phyloP scores from a whole-genome alignment of 2,888 invertebrate genomes.

The Napeogenes sylphis region DNA sequence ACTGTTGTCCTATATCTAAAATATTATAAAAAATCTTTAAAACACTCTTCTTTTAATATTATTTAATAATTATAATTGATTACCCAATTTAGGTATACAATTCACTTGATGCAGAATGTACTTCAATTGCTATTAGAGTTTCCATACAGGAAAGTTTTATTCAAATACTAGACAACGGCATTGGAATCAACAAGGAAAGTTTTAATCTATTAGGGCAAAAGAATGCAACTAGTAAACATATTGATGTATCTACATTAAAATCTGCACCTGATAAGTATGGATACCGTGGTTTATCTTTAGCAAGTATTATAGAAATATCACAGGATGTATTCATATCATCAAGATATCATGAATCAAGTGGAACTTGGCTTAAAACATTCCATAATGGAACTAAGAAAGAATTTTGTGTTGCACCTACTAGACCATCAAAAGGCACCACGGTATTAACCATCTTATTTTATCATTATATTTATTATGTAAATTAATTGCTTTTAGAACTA shows the following conservation, averaged over 20 bases:
- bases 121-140: slow-evolving; percentile 83
- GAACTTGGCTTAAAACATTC: slow-evolving; percentile 79
- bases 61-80: not conserved
- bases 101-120: slow-evolving; percentile 83
- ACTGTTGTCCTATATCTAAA: too few relatives aligned
- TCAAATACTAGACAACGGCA: slow-evolving; percentile 88
- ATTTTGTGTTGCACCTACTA: slow-evolving; percentile 46
- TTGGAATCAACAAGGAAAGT: slow-evolving; percentile 78
- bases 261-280: slow-evolving; percentile 78
- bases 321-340: slow-evolving; percentile 79
- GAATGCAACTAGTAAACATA: slow-evolving; percentile 82
- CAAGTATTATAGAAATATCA: slow-evolving; percentile 79
- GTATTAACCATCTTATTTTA: slow-evolving; percentile 44
- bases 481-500: not conserved
- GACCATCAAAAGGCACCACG: slow-evolving; percentile 84
- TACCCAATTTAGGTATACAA: slow-evolving; percentile 78
- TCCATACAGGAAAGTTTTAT: slow-evolving; percentile 78
- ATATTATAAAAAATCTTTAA: too few relatives aligned
- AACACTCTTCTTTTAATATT: too few relatives aligned
- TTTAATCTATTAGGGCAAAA: slow-evolving; percentile 78
- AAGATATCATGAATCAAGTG: slow-evolving; percentile 53
- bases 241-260: slow-evolving; percentile 70
- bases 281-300: slow-evolving; percentile 82
- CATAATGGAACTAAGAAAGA: slow-evolving; percentile 62
- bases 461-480: slow-evolving; percentile 7